Base-by-base conservation (phyloP, 1,140 invertebrate species). In the Leptonema lineaticorne region DNA sequence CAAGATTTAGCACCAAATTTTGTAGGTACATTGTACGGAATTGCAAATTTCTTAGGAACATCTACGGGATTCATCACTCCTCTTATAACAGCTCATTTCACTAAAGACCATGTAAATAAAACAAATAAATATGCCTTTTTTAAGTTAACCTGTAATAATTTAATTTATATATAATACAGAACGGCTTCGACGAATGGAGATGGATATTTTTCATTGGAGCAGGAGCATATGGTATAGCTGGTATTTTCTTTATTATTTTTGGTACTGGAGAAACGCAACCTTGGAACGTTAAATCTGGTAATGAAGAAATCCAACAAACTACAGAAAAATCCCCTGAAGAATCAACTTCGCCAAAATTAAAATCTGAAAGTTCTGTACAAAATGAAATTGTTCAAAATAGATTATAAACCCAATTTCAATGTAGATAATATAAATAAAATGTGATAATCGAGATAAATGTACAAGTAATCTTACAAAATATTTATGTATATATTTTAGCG, bases 1-100 rank as follows among this genome's bases (percentile, higher is more conserved):
- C 88, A 95, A 78, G 92, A 94, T 79, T 79, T 94, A 30, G 89
- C 92, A 0, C 82, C 82, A 0, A 94, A 92, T 77, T 92, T 86
- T 81, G 92, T 92, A 18, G 90, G 89, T 33, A 88, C 88, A 1
- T 75, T 91, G 7, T 91, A 90, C 67, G 89, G 90, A 18, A 87
- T 91, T 37, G 88, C 90, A 63, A 91, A 91, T 69, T 89, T 86
- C 14, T 79, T 91, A 37, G 89, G 89, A 6, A 88, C 88, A 41
- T 89, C 88, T 0, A 86, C 89, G 9, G 89, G 90, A 45, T 89
- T 91, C 71, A 87, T 91, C 45, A 88, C 89, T 26, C 89, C 90
- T 0, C 79, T 88, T 62, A 85, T 91, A 62, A 87, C 90, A 45
- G 88, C 87, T 7, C 84, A 84, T 58, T 84, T 90, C 46, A 91